phyloP scores from a whole-genome alignment of 37 sponge, comb jelly and placozoan genomes.

The Lycopodina hypogea region DNA sequence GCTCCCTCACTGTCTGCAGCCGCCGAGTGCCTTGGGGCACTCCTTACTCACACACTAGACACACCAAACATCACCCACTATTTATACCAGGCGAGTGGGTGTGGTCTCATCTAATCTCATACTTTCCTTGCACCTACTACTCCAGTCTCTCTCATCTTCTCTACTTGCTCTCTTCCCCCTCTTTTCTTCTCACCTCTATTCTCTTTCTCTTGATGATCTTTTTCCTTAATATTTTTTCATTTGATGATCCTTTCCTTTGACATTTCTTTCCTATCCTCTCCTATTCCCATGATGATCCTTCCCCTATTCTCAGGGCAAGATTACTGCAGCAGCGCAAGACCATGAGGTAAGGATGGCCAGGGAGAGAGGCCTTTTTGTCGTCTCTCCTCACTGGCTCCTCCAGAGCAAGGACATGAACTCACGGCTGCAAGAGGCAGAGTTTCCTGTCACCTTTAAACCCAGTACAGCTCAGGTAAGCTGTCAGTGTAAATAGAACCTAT shows the following conservation, averaged over 20 bases:
- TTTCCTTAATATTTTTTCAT: not conserved
- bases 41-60: conserved; percentile 30
- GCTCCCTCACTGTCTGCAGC: conserved; percentile 25
- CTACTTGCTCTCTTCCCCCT: not conserved
- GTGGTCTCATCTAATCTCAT: not conserved
- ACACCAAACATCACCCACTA: conserved; percentile 64
- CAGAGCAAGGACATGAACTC: conserved; percentile 31
- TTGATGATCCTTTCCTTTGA: not conserved
- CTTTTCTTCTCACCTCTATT: not conserved
- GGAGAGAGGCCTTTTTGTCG: conserved; percentile 41
- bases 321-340: conserved; percentile 24
- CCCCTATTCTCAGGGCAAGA: conserved; percentile 33
- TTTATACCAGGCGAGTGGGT: conserved; percentile 56
- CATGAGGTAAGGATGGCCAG: conserved; percentile 59
- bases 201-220: too few species aligned
- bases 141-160: not conserved
- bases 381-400: conserved; percentile 75
- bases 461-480: conserved; percentile 49
- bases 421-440: conserved; percentile 55
- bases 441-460: conserved; percentile 70
- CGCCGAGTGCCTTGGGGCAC: conserved; percentile 53
- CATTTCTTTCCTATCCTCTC: too few species aligned
- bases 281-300: not conserved
- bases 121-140: too few species aligned
- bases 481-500: not conserved